phyloP scores from a whole-genome alignment of 2,113 vertebrate species.

The Haplotaxodon microlepis region DNA sequence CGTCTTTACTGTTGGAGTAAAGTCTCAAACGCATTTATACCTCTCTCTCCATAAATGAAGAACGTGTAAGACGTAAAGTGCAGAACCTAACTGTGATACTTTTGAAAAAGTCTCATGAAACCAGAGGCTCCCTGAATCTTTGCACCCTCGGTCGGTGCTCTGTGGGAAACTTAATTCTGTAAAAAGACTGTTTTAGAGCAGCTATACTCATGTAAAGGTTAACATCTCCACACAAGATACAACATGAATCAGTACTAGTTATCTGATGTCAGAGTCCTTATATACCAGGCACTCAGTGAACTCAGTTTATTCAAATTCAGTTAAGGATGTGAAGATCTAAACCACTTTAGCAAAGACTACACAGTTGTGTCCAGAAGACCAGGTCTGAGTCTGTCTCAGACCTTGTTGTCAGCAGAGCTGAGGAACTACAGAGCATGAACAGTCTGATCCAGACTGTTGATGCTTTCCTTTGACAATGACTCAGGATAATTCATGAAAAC shows the following conservation, averaged over 20 bases:
- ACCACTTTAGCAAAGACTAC: not conserved
- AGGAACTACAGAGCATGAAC: not conserved
- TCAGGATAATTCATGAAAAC: not conserved
- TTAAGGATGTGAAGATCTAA: not conserved
- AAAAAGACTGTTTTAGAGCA: too few relatives aligned
- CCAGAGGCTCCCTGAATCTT: fast-evolving
- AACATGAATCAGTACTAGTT: fast-evolving
- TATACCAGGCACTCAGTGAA: too few relatives aligned
- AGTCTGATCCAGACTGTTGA: not conserved
- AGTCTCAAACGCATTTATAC: fast-evolving
- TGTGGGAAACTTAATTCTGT: too few relatives aligned
- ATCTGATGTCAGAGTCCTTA: too few relatives aligned
- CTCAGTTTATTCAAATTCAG: too few relatives aligned
- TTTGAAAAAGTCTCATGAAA: fast-evolving
- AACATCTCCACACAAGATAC: too few relatives aligned
- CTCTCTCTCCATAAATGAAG: too few relatives aligned
- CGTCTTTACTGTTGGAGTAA: too few relatives aligned
- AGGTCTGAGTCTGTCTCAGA: not conserved
- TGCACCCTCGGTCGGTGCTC: too few relatives aligned
- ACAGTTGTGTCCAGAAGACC: not conserved
- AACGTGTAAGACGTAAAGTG: too few relatives aligned
- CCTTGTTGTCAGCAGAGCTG: not conserved
- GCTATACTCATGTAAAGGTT: fast-evolving
- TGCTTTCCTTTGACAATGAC: not conserved
- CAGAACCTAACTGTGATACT: too few relatives aligned